Base-by-base conservation (phyloP, 2,888 invertebrate genomes). In the Hyposoter dolosus region DNA sequence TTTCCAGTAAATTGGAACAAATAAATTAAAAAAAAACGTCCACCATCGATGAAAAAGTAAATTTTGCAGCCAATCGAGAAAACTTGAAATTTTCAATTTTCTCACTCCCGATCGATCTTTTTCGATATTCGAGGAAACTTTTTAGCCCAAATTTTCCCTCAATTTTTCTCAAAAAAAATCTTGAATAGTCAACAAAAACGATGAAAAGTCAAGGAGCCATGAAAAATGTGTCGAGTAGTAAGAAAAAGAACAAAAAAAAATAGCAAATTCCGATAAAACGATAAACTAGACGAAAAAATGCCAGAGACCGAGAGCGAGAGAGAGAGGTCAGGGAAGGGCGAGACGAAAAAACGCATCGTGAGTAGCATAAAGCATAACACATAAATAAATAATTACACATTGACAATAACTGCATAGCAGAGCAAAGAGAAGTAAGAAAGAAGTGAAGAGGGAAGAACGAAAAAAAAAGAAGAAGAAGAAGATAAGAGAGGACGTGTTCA, bases 401-500 rank as follows among this genome's bases (percentile, higher is more conserved):
- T 45, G 45, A 45, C 45, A 43, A 69, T 45, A 71, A 50, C 50
- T 28, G 45, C 69, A 79, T 71, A 65, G 72, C 66, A 50, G 68
- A 74, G 78, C 74, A 68, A 74, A 74, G 40, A 68, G 83, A 74
- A 68, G 74, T 82, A 6, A n/a, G 74, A 79, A 77, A 83, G 76
- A 78, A 32, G 76, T 60, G 66, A 66, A 47, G 68, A 68, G 35
- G 17, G 79, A 68, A 45, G 17, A 60, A 63, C 19, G 68, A 68
- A 78, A 66, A 23, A 74, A 75, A 72, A 63, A 69, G 35, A 82
- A 60, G 79, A 63, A 72, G 50, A 82, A 63, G 45, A 40, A 81
- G 60, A 87, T 85, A 87, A 85, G 35, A 63, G 83, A 88, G 88
- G 84, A 88, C 88, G 88, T 88, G 88, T 88, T 84, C 83, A 88